Evolutionary conservation across 2,888 invertebrate genomes (phyloP), one percentile per base, ranked within the genome.

Genomic region (Dynastes maya): DNA sequence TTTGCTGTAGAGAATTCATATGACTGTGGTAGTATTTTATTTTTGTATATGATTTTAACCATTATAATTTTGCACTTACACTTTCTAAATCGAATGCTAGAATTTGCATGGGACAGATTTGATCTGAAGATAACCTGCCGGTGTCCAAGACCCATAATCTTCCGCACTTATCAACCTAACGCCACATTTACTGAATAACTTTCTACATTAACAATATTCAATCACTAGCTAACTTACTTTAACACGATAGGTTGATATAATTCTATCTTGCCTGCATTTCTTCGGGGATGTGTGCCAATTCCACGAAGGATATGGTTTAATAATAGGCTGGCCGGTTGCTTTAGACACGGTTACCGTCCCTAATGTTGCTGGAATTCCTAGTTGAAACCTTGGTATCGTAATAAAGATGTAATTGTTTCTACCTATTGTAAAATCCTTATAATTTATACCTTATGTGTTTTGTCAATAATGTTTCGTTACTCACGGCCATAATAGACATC

Each of bases 91-190:
- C 93, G 84, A 95, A 95, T 0, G 94, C 93, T 0, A 95, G 88
- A 2, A 96, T 87, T 86, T 96, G 94, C 0, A 96, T 94, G 0
- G 91, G 91, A 83, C 96, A 96, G 51, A 90, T 85, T 83, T 92
- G 91, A 0, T 84, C 81, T 0, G 92, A 91, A 0, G 90, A 91
- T 32, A 95, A 90, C 63, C 89, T 85, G 6, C 95, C 95, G 0
- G 93, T 89, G 84, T 95, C 95, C 85, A 95, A 88, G 2, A 94
- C 92, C 95, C 95, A 95, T 16, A 95, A 86, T 8, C 95, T 90
- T 29, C 90, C 91, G 85, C 94, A 94, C 83, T 91, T 89, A 85
- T 95, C 95, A 58, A 94, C 91, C 94, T 95, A 88, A 63, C 90
- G 90, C 61, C 72, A 78, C 8, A 22, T 16, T 16, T 27, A 32